Evolutionary conservation across 2,113 vertebrate species (phyloP).

Genomic region (Emydocephalus ijimae): DNA sequence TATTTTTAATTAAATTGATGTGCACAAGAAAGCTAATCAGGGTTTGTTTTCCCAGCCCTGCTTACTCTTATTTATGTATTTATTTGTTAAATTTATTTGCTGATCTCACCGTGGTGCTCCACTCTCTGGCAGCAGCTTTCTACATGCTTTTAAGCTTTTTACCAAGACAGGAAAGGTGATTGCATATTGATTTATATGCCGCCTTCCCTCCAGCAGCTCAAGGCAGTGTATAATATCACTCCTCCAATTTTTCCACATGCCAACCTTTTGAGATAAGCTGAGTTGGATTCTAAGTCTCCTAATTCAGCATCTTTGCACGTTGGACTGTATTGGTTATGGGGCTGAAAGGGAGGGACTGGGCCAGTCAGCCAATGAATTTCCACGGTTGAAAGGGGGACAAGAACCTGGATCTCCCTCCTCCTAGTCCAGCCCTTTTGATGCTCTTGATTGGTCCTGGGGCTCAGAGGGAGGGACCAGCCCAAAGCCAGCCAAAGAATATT

Average conservation of each 20-base stretch:
- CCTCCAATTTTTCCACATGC: not conserved
- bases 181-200: not conserved
- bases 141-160: not conserved
- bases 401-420: not conserved
- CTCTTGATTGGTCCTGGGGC: not conserved
- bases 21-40: not conserved
- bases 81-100: not conserved
- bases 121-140: not conserved
- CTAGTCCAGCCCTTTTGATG: not conserved
- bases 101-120: not conserved
- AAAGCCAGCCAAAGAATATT: not conserved
- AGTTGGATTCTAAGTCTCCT: not conserved
- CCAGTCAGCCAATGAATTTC: not conserved
- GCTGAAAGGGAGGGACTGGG: not conserved
- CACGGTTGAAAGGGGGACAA: not conserved
- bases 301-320: not conserved
- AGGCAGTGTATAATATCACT: not conserved
- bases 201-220: not conserved
- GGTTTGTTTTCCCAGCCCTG: not conserved
- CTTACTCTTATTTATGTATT: not conserved
- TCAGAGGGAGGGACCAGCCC: not conserved
- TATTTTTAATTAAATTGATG: not conserved
- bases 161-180: not conserved
- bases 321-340: not conserved
- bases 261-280: not conserved